Evolutionary conservation across 2,888 invertebrate species (phyloP).

Genomic region (Cephalotes varians): DNA sequence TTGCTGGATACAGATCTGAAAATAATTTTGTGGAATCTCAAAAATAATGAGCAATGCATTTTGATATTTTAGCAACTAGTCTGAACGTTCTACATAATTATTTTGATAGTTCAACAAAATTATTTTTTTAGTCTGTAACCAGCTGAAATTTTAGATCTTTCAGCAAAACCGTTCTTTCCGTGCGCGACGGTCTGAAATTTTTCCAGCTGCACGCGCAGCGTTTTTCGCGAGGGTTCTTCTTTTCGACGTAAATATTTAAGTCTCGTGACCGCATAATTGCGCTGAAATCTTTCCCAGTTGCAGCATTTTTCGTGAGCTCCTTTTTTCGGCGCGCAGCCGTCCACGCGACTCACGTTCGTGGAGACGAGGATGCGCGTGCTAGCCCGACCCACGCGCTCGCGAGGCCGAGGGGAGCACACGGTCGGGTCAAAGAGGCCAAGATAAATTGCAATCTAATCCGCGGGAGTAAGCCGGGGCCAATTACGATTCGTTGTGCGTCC

Average conservation of each 20-base stretch:
- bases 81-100: no score
- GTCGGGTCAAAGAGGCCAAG: slow-evolving; percentile 61
- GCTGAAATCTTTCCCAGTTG: neutral
- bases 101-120: no score
- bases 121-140: no score
- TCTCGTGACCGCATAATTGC: neutral
- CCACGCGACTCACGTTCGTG: slow-evolving; percentile 2
- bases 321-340: neutral
- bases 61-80: no score
- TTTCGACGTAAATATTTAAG: neutral
- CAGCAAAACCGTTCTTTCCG: no score
- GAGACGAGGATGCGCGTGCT: slow-evolving; percentile 55
- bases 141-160: no score
- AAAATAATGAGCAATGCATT: no score
- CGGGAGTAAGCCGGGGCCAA: slow-evolving; percentile 52
- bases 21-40: no score
- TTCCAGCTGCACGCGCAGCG: neutral
- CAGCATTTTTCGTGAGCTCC: neutral
- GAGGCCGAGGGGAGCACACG: slow-evolving; percentile 36
- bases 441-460: slow-evolving; percentile 65
- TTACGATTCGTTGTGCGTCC: slow-evolving; percentile 51
- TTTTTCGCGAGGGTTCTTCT: neutral
- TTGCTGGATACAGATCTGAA: no score
- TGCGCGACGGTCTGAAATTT: neutral
- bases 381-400: slow-evolving; percentile 41